Percentiles rank a stretch among this genome's conserved stretches.
These are phyloP conservation scores for Lochmaea capreae DNA, from an alignment of 2,888 invertebrate species.

Conservation along the genomic window DNA sequence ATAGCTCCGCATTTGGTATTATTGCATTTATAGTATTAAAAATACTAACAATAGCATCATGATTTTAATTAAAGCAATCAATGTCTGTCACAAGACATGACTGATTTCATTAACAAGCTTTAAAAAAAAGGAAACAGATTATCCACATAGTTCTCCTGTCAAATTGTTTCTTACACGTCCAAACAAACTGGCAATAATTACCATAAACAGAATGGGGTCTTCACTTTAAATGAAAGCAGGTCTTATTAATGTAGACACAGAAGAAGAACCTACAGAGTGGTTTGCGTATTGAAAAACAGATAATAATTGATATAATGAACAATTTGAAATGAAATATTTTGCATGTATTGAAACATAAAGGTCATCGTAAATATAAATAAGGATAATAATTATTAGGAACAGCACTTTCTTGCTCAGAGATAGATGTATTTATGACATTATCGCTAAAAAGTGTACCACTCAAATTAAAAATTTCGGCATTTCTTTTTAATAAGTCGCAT, in stretches of 20 bases:
- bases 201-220: constrained; percentile 28
- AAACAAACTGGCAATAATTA: constrained; percentile 33
- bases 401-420: too few relatives aligned
- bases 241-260: constrained; percentile 15
- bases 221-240: constrained; percentile 19
- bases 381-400: too few relatives aligned
- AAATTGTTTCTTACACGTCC: constrained; percentile 21
- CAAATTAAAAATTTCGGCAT: too few relatives aligned
- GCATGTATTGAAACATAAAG: too few relatives aligned
- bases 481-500: too few relatives aligned
- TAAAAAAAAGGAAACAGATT: not conserved
- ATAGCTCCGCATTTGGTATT: too few relatives aligned
- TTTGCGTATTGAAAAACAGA: not conserved
- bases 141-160: constrained; percentile 18
- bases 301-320: too few relatives aligned
- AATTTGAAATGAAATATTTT: too few relatives aligned
- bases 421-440: too few relatives aligned
- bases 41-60: not conserved
- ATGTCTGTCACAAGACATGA: not conserved
- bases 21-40: not conserved
- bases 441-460: too few relatives aligned
- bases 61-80: constrained; percentile 5
- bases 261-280: not conserved
- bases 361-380: too few relatives aligned
- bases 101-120: constrained; percentile 3